phyloP scores from a whole-genome alignment of 2,113 vertebrate genomes.

The Callaeas wilsoni region DNA sequence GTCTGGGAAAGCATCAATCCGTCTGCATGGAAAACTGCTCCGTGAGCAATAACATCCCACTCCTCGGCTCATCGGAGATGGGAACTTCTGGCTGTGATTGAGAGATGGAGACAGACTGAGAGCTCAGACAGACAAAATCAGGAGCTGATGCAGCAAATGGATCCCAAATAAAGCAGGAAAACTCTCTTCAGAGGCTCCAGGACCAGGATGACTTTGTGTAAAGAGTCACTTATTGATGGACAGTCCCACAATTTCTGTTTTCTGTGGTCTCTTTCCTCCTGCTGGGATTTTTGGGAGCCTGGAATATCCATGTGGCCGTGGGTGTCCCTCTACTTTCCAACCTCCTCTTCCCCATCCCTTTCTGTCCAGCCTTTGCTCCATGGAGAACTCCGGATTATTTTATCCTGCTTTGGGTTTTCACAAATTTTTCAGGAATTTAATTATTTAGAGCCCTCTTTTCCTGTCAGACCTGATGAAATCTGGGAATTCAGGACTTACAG shows the following conservation, averaged over 20 bases:
- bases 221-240: background rate
- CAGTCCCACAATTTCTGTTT: background rate
- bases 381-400: background rate
- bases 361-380: background rate
- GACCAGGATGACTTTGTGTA: background rate
- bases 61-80: background rate
- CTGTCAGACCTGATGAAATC: background rate
- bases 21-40: conserved; percentile 30
- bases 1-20: background rate
- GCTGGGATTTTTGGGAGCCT: background rate
- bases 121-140: background rate
- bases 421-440: background rate
- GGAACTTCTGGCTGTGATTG: conserved; percentile 1
- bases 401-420: background rate
- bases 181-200: background rate
- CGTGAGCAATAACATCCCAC: background rate
- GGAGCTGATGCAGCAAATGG: background rate
- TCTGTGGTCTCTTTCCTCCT: background rate
- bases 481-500: background rate
- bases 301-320: background rate
- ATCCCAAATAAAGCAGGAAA: background rate
- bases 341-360: background rate
- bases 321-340: background rate
- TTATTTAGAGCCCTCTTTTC: background rate
- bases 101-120: conserved; percentile 2